Evolutionary conservation across 2,888 invertebrate species (phyloP).

Genomic region (Sepioteuthis lessoniana): DNA sequence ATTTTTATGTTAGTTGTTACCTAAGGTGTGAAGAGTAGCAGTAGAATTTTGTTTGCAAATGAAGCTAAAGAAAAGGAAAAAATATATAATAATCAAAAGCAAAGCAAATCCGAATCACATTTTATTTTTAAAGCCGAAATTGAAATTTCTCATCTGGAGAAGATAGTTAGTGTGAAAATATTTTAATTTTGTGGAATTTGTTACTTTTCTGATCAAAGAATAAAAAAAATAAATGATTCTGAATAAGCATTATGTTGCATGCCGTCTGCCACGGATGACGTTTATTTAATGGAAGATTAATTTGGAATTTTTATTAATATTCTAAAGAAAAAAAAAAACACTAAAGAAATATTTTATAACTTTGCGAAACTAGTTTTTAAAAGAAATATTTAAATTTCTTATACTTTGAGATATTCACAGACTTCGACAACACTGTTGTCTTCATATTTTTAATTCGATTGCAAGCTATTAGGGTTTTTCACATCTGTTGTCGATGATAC

Average conservation of each 20-base stretch:
- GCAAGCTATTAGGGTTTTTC: no score
- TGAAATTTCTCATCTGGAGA: background rate
- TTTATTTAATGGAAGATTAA: background rate
- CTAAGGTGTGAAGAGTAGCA: background rate
- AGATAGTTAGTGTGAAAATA: background rate
- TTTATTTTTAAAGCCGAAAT: background rate
- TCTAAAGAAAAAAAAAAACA: background rate
- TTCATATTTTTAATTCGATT: no score
- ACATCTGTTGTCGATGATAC: no score
- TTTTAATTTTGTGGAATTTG: background rate
- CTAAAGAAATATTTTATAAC: background rate
- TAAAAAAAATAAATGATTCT: background rate
- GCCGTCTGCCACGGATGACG: background rate
- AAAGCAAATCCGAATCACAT: background rate
- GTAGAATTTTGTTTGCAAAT: background rate
- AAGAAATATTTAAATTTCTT: background rate
- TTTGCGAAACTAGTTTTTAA: background rate
- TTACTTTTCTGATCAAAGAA: background rate
- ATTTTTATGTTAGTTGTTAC: background rate
- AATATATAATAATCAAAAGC: background rate
- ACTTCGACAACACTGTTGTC: no score
- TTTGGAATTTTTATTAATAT: background rate
- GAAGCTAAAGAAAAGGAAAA: background rate
- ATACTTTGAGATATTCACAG: no score
- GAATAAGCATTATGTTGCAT: background rate